A percentile compares a stretch with the other conserved stretches of the same genome.
Evolutionary conservation across 53 echinoderm and acorn worm genomes (phyloP).

Genomic region (Mesocentrotus franciscanus): DNA sequence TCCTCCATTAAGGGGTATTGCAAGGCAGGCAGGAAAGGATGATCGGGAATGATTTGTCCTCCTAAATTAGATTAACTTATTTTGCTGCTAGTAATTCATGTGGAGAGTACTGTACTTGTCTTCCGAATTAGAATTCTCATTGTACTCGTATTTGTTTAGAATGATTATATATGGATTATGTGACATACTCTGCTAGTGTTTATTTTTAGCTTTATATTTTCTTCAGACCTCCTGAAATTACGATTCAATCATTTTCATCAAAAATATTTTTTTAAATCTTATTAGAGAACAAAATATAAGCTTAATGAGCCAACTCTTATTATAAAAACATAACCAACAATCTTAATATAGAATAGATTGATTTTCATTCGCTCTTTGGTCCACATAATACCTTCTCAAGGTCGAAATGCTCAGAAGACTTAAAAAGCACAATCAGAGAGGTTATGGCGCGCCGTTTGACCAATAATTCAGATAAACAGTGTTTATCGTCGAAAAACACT

Average conservation of each 20-base stretch:
- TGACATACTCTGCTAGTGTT: background rate
- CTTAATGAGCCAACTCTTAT: background rate
- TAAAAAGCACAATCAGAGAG: background rate
- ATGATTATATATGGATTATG: background rate
- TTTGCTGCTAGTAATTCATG: conserved; percentile 17
- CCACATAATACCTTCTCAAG: background rate
- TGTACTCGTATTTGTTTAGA: background rate
- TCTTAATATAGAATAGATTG: background rate
- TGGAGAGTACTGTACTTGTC: background rate
- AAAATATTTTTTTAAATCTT: no score
- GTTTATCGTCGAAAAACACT: no score
- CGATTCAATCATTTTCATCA: background rate
- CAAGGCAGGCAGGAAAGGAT: background rate
- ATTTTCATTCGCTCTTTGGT: background rate
- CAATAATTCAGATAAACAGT: no score
- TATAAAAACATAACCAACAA: background rate
- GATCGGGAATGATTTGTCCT: conserved; percentile 2
- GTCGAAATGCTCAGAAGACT: background rate
- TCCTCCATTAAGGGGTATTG: background rate
- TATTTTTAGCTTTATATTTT: background rate
- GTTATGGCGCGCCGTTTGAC: no score
- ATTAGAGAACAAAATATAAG: no score
- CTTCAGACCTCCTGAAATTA: background rate
- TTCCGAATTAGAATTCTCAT: no score
- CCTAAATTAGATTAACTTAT: conserved; percentile 22